Base-by-base conservation (phyloP, 2,888 invertebrate genomes). In the Beris morrisii region DNA sequence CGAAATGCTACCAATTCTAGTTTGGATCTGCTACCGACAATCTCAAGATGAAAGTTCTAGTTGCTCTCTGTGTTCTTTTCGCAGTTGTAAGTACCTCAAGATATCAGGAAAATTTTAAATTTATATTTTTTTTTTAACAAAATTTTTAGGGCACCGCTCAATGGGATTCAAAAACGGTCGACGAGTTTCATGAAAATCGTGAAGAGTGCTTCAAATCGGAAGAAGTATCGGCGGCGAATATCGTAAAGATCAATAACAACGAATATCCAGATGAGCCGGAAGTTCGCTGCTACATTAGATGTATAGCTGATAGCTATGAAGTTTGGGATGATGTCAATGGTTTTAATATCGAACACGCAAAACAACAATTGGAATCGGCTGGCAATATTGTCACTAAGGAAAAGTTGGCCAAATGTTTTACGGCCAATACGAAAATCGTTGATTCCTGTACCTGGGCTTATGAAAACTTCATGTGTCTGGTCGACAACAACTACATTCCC, bases 91-190 rank as follows among this genome's bases (percentile, higher is more conserved):
- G 38, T 55, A 22, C 22, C 22, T 22, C 22, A 22, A 12, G 30
- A 32, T 6, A 32, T 32, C 3, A 30, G 5, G 22, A 3, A 5
- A 53, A 28, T 53, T 9, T 3, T 30, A 54, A 54, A 31, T 6
- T 12, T 1, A 31, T 7, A 12, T n/a, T 3, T 38, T 5, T 38
- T 7, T 7, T 38, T 38, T 38, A 38, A 38, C 9, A 38, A 38
- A 1, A 38, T 38, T 9, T 38, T 5, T 12, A 56, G 56, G 56
- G 4, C 22, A 2, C 31, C 12, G 30, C 28, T 58, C 46, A 58
- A 5, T 58, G 58, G 58, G 45, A 3, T 30, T 46, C 58, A 28
- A 58, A 58, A 58, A 46, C 58, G 4, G n/a, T n/a, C 6, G 58
- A 58, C 1, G 58, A 58, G 4, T 22, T 38, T 15, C 11, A 2